Evolutionary conservation across 1,140 invertebrate species (phyloP), one percentile per base, ranked within the genome.

Genomic region (Lysiphlebus fabarum): DNA sequence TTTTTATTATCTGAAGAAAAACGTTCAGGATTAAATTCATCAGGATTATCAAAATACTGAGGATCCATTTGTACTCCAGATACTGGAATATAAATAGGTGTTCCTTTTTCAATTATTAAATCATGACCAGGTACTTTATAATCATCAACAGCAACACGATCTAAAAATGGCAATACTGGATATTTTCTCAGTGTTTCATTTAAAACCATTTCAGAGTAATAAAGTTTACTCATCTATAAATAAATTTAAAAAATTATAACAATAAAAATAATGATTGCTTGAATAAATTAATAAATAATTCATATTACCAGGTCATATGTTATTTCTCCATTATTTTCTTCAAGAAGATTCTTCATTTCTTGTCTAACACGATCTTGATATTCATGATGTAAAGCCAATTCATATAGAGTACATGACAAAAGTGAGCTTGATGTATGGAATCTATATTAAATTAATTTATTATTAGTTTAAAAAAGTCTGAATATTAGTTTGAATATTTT

Each of bases 21-120:
- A 62, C 91, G 78, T 47, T 91, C 87, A 0, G 92, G 92, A 67
- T 82, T 62, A 61, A 78, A 85, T 41, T 58, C 59, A 34, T 77
- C 65, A 0, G 83, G 83, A 55, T 84, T 63, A 0, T 67, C 63
- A 63, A 69, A 79, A 45, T 69, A 68, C 11, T 71, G 72, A 10
- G 72, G 65, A 65, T 82, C 74, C 4, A 62, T 49, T 8, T 84
- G 81, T 12, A 84, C 56, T 9, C 65, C 73, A 7, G 4, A 34
- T 10, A 75, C 49, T 11, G 62, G 44, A 3, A 75, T 56, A 6
- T 62, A 67, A 7, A 80, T 49, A 0, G 65, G 58, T 7, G 68
- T 73, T 0, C 69, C 71, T 53, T 80, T 79, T 59, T 80, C 67
- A 14, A 83, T 44, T 2, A 71, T 51, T 4, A 76, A 44, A 33